Evolutionary conservation across 64 coral and sea anemone genomes (phyloP), one percentile per base, ranked within the genome.

Genomic region (Cladopsammia gracilis): DNA sequence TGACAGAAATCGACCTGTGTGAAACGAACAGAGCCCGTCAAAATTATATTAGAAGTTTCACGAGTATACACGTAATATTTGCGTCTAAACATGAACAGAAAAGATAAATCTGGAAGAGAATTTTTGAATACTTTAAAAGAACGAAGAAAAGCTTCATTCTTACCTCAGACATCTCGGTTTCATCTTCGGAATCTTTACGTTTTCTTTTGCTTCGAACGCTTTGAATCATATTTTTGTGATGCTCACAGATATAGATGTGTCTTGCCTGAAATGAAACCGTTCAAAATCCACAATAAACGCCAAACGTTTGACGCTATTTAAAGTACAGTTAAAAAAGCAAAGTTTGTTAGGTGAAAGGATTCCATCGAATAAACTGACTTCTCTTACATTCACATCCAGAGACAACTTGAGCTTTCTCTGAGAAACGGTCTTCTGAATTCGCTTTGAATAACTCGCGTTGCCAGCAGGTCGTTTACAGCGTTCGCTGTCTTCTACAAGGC

Each of bases 221-320:
- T 58, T 99, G 98, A 70, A 99, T 99, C 98, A 99, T 94, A 71
- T 92, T 96, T 80, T 99, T 99, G 91, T 99, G 98, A 65, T 94
- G 87, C 49, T 96, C 91, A 78, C 98, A 99, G 51, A 99, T 99
- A 47, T 99, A 99, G 47, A 99, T 99, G 82, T 99, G 98, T 26
- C 98, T 80, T 9, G 98, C 94, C 98, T 98, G 19, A 88, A 77
- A 61, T 44, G 10, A 23, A 89, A 61, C 50, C 4, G 45, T 60
- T 89, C 89, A 34, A 69, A 61, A 7, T 18, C 18, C 16, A 58
- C 65, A 57, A 14, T 10, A 76, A 90, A 49, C 25, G 76, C 50
- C 45, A 72, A 71, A 77, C 67, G 25, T 93, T 65, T 25, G 8
- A 71, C 9, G 53, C 22, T 52, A 25, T 78, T n/a, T 72, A 52